A percentile compares a stretch with the other conserved stretches of the same genome.
phyloP scores from a whole-genome alignment of 2,888 invertebrate genomes.

The Caenorhabditis sp. region DNA sequence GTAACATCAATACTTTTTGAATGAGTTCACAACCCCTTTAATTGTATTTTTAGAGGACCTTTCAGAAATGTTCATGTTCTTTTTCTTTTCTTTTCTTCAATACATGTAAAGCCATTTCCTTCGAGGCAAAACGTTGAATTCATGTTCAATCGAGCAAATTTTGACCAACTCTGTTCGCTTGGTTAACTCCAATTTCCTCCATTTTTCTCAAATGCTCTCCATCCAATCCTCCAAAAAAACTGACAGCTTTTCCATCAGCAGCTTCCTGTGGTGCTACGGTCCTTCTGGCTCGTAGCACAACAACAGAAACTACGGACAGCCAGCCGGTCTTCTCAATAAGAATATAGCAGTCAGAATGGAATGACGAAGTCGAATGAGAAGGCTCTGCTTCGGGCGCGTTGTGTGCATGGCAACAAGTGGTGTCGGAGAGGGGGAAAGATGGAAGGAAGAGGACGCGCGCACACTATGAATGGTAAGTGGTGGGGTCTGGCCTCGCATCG shows the following conservation, averaged over 20 bases:
- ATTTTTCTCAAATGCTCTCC: too few relatives aligned
- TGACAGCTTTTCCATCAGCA: constrained; percentile 58
- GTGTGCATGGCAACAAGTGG: constrained; percentile 26
- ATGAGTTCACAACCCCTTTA: too few relatives aligned
- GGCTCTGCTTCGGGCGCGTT: neutral
- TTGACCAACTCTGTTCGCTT: too few relatives aligned
- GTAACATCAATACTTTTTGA: too few relatives aligned
- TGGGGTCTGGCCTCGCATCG: constrained; percentile 46
- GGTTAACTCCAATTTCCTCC: too few relatives aligned
- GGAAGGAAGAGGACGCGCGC: constrained; percentile 31
- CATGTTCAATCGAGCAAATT: too few relatives aligned
- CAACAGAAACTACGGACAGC: constrained; percentile 57
- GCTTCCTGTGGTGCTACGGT: constrained; percentile 68
- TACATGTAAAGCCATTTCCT: too few relatives aligned
- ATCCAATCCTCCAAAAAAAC: too few relatives aligned
- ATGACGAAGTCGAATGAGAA: neutral
- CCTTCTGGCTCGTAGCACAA: constrained; percentile 52
- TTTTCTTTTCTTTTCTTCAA: too few relatives aligned
- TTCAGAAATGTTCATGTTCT: too few relatives aligned
- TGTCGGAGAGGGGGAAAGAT: neutral
- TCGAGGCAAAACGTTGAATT: too few relatives aligned
- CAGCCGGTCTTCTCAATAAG: neutral
- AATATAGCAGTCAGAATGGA: neutral
- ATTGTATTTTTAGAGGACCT: too few relatives aligned
- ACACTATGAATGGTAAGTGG: constrained; percentile 53